phyloP scores from a whole-genome alignment of 2,888 invertebrate species.

The Empis stercorea region DNA sequence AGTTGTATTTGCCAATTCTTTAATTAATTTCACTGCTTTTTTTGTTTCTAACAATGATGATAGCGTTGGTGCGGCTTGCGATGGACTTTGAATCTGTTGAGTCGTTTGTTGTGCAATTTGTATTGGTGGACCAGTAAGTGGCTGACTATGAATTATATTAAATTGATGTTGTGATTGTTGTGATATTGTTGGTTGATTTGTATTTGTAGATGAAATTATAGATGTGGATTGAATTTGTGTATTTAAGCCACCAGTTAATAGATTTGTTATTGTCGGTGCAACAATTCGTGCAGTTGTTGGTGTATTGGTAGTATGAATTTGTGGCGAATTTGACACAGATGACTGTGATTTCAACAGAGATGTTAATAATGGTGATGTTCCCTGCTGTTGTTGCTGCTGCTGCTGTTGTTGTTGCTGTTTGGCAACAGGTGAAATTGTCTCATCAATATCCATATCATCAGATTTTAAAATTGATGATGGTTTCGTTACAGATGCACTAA shows the following conservation, averaged over 20 bases:
- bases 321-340: not conserved
- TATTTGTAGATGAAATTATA: constrained; percentile 12
- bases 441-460: constrained; percentile 22
- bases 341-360: constrained; percentile 59
- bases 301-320: constrained; percentile 7
- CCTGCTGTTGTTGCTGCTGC: constrained; percentile 33
- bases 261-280: constrained; percentile 35
- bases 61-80: constrained; percentile 58
- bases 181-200: not conserved
- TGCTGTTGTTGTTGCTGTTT: constrained; percentile 14
- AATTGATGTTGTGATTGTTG: constrained; percentile 19
- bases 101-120: constrained; percentile 6
- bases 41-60: constrained; percentile 56
- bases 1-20: not conserved
- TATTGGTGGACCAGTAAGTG: constrained; percentile 29
- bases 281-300: constrained; percentile 21
- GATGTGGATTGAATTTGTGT: constrained; percentile 23
- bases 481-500: not conserved
- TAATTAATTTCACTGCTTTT: constrained; percentile 14
- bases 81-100: constrained; percentile 42
- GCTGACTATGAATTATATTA: constrained; percentile 23
- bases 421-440: constrained; percentile 13
- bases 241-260: constrained; percentile 29
- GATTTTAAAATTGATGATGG: constrained; percentile 6
- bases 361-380: constrained; percentile 62